Percentiles rank a stretch among this genome's conserved stretches.
phyloP scores from a whole-genome alignment of 2,888 invertebrate species.

The Athetis lepigone region DNA sequence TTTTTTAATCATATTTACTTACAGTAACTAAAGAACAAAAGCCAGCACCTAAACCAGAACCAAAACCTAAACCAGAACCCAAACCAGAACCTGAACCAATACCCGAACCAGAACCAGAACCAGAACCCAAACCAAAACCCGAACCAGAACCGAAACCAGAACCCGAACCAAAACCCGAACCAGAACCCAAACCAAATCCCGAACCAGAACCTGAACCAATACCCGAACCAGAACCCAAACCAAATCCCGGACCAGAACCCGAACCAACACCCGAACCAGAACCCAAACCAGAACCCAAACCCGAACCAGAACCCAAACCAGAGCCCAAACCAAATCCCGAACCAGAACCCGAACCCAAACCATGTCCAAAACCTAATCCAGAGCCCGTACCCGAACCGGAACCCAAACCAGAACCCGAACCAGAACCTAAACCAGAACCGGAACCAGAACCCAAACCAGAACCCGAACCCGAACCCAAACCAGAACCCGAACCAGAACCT shows the following conservation, averaged over 20 bases:
- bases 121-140: constrained; percentile 77
- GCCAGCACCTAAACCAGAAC: neutral
- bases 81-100: constrained; percentile 76
- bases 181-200: constrained; percentile 62
- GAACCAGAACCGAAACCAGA: constrained; percentile 78
- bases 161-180: constrained; percentile 78
- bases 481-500: constrained; percentile 72
- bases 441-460: constrained; percentile 77
- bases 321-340: neutral
- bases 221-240: constrained; percentile 62
- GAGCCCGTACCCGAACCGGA: constrained; percentile 78
- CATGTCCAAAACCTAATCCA: constrained; percentile 73
- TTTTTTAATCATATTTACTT: too few species aligned
- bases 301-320: neutral
- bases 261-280: neutral
- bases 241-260: constrained; percentile 65
- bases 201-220: constrained; percentile 80
- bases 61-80: constrained; percentile 55
- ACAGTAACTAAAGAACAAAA: neutral
- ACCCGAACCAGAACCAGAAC: constrained; percentile 77
- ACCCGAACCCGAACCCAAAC: constrained; percentile 75
- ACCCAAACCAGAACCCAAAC: neutral
- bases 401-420: constrained; percentile 75
- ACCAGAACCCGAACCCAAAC: neutral
- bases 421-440: constrained; percentile 77